Conservation (phyloP, 2,888 invertebrate species). For the Zaprionus obscuricornis region DNA sequence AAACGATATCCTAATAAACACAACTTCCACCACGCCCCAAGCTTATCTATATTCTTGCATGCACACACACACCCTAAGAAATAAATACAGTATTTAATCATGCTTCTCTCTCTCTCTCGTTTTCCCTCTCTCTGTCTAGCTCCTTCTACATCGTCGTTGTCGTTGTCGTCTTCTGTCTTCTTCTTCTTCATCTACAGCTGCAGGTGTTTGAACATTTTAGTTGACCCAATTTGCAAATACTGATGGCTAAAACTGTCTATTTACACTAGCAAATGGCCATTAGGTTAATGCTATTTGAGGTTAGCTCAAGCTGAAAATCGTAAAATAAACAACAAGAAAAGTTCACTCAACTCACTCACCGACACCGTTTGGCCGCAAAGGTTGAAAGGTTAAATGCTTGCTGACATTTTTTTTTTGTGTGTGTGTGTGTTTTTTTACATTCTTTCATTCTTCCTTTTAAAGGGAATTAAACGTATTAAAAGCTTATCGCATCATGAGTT, state of each 20-base stretch:
- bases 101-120: neutral
- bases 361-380: too few relatives aligned
- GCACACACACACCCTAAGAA: conserved; percentile 1
- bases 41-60: conserved; percentile 33
- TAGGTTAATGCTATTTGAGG: conserved; percentile 66
- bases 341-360: conserved; percentile 41
- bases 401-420: too few relatives aligned
- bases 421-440: too few relatives aligned
- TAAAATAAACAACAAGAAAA: conserved; percentile 35
- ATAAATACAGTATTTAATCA: conserved; percentile 18
- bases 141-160: too few relatives aligned
- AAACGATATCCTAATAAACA: conserved; percentile 3
- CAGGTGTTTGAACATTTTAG: conserved; percentile 25
- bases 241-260: conserved; percentile 44
- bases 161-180: too few relatives aligned
- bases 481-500: conserved; percentile 15
- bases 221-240: conserved; percentile 59
- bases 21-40: conserved; percentile 29
- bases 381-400: too few relatives aligned
- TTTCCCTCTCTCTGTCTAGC: too few relatives aligned
- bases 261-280: conserved; percentile 61
- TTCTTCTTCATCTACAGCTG: too few relatives aligned
- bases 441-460: neutral
- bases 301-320: conserved; percentile 57
- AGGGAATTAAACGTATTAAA: conserved; percentile 17